Evolutionary conservation across 92 coral and sea anemone species (phyloP), one percentile per base, ranked within the genome.

Genomic region (Porites lobata): DNA sequence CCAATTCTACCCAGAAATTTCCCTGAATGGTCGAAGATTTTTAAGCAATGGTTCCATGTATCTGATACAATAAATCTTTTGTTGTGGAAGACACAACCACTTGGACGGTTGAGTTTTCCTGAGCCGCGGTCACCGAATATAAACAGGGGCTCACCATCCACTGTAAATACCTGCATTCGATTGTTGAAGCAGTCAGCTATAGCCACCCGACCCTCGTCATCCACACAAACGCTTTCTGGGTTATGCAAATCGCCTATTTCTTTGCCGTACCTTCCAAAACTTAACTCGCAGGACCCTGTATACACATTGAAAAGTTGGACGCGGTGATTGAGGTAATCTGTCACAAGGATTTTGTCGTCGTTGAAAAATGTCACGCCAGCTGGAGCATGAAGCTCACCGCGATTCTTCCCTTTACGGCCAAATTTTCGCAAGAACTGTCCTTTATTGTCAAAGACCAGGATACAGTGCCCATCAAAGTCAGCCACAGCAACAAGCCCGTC

Each of bases 191-290:
- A 54, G 59, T 54, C 59, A 15, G 59, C 59, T 54, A 54, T 8
- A 2, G 14, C 59, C 13, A 54, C 64, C 3, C 64, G 59, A 8
- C 71, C 71, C n/a, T 50, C 66, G 6, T 52, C 83, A 78, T 78
- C 83, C 18, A 78, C 83, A 50, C 64, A 68, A 56, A 78, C 65
- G 59, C 68, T 50, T 26, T 13, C n/a, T n/a, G 83, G 83, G 58
- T n/a, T 21, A 53, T 13, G 8, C 10, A 78, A 26, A 9, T 78
- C 47, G 59, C 83, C 69, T 51, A 18, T 15, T 50, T 68, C 71
- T 19, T 19, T 19, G 26, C 69, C 83, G 9, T 10, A 68, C 47
- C 10, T 78, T 24, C 83, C 83, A 78, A 78, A 53, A 29, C 29
- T 78, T 15, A 24, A 56, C 38, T 56, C 71, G 9, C 59, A 78